Evolutionary conservation across 2,113 vertebrate genomes (phyloP).

Genomic region (Dipodomys spectabilis): DNA sequence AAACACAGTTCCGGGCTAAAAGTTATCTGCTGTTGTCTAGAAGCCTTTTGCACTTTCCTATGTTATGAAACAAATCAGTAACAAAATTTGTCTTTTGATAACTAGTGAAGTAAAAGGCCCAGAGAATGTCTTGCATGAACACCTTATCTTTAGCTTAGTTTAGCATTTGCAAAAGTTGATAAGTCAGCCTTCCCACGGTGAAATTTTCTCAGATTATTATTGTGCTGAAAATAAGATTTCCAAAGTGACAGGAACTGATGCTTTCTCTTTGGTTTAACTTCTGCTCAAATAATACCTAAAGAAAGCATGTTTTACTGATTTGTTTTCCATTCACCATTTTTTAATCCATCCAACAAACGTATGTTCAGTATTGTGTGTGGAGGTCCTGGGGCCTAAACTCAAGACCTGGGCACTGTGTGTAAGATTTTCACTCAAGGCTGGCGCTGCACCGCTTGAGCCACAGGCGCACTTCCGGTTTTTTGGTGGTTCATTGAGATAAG

Average conservation of each 20-base stretch:
- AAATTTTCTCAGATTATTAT: neutral
- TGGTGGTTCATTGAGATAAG: too few relatives aligned
- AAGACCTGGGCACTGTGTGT: too few relatives aligned
- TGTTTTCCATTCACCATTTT: neutral
- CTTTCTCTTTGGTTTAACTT: conserved; percentile 19
- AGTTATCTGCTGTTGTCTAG: conserved; percentile 19
- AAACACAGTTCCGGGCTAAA: neutral
- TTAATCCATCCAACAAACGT: too few relatives aligned
- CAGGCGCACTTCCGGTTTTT: too few relatives aligned
- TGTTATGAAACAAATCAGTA: conserved; percentile 19
- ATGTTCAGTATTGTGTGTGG: too few relatives aligned
- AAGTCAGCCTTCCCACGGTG: neutral
- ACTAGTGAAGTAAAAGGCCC: conserved; percentile 9
- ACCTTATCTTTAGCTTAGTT: neutral
- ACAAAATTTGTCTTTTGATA: conserved; percentile 37
- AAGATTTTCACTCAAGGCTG: too few relatives aligned
- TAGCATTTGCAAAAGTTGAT: conserved; percentile 21
- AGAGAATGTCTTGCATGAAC: neutral
- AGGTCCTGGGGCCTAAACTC: too few relatives aligned
- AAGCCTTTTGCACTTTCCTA: conserved; percentile 37
- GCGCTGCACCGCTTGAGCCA: too few relatives aligned
- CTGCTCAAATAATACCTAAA: neutral
- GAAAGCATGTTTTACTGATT: neutral
- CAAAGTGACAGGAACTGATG: too few relatives aligned
- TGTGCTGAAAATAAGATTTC: conserved; percentile 48